Conservation (phyloP, 1,140 invertebrate species). For the Hirudo medicinalis region DNA sequence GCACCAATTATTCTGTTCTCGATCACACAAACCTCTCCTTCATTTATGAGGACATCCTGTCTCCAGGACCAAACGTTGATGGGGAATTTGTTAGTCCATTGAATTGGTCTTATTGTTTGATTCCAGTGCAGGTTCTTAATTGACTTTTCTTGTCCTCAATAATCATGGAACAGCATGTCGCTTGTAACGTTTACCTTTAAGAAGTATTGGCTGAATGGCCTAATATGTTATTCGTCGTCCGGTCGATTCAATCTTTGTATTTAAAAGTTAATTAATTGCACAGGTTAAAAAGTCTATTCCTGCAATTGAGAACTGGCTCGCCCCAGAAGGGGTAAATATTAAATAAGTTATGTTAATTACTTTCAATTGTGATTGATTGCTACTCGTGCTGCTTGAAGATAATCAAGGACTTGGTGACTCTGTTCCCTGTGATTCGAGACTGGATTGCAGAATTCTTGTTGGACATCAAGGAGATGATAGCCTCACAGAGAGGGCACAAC, state of each 20-base stretch:
- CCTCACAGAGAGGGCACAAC: constrained; percentile 36
- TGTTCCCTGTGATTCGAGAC: constrained; percentile 26
- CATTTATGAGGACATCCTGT: constrained; percentile 37
- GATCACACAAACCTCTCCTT: constrained; percentile 36
- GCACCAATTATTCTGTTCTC: constrained; percentile 34
- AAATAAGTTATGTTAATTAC: no score
- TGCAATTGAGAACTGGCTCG: constrained; percentile 24
- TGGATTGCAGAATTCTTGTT: constrained; percentile 36
- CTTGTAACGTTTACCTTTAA: no score
- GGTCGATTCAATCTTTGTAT: no score
- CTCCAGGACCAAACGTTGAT: constrained; percentile 10
- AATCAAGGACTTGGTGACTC: constrained; percentile 18
- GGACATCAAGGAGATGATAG: constrained; percentile 36
- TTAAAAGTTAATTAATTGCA: neutral
- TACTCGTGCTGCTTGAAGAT: neutral
- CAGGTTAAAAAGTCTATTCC: constrained; percentile 24
- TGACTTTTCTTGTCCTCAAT: no score
- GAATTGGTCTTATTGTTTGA: neutral
- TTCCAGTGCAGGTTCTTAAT: neutral
- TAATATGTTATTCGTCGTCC: no score
- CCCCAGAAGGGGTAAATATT: constrained; percentile 23
- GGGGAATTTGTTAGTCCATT: constrained; percentile 15
- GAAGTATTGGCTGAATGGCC: no score
- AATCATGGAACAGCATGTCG: no score
- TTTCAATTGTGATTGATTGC: no score